These are phyloP conservation scores for Drosophila mayri DNA, from an alignment of 1,140 invertebrate genomes.

Conservation along the genomic window DNA sequence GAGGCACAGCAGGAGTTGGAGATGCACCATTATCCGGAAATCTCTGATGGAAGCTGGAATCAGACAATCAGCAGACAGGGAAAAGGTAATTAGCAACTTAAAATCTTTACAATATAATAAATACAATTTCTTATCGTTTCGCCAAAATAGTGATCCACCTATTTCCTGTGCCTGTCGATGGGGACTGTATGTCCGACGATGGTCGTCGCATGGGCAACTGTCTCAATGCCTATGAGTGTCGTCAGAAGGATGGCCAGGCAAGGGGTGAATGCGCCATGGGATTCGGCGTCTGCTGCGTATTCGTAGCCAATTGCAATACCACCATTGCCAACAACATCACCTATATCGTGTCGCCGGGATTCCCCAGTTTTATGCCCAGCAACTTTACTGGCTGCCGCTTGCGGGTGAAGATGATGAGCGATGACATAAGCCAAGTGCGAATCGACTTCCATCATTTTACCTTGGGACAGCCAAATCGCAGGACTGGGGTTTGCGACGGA, in stretches of 20 bases:
- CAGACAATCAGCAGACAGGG: slow-evolving; percentile 31
- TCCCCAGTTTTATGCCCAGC: slow-evolving; percentile 90
- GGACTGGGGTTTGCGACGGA: slow-evolving; percentile 91
- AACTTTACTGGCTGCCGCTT: slow-evolving; percentile 88
- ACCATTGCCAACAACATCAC: slow-evolving; percentile 92
- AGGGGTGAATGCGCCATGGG: slow-evolving; percentile 92
- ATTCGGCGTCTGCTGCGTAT: slow-evolving; percentile 95
- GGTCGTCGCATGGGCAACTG: slow-evolving; percentile 90
- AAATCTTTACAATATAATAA: neutral
- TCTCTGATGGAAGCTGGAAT: slow-evolving; percentile 10
- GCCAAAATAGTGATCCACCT: slow-evolving; percentile 85
- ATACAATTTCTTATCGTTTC: neutral
- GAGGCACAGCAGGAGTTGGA: slow-evolving; percentile 37
- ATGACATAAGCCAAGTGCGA: slow-evolving; percentile 91
- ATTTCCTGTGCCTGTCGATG: slow-evolving; percentile 91
- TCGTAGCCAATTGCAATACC: slow-evolving; percentile 92
- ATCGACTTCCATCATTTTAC: slow-evolving; percentile 93
- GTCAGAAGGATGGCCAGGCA: slow-evolving; percentile 90
- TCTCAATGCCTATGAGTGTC: slow-evolving; percentile 93
- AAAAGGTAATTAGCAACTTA: slow-evolving; percentile 42
- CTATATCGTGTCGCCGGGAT: slow-evolving; percentile 93
- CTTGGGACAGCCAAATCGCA: slow-evolving; percentile 91
- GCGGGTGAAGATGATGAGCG: slow-evolving; percentile 89
- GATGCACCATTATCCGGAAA: slow-evolving; percentile 2
- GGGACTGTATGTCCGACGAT: slow-evolving; percentile 90